Evolutionary conservation across 2,797 vertebrate genomes (phyloP).

Genomic region (Thalassophryne amazonica): DNA sequence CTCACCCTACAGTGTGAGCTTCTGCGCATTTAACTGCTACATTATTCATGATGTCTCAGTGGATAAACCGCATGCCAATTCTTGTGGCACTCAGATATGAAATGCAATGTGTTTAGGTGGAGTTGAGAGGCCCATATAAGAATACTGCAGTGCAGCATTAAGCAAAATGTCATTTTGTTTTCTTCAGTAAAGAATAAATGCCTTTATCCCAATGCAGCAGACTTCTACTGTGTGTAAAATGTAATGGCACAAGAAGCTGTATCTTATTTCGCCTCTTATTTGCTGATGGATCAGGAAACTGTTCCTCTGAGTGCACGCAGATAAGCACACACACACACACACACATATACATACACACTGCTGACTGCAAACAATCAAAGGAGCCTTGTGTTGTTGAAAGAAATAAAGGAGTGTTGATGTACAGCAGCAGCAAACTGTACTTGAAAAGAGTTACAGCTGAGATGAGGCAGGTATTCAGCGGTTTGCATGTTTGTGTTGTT

Average conservation of each 20-base stretch:
- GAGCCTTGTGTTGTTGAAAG: not conserved
- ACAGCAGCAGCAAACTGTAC: slow-evolving; percentile 2
- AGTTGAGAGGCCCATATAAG: not conserved
- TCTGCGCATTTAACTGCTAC: slow-evolving; percentile 81
- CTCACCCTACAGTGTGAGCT: slow-evolving; percentile 9
- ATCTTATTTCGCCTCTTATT: slow-evolving; percentile 52
- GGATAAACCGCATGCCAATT: slow-evolving; percentile 45
- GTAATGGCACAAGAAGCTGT: slow-evolving; percentile 27
- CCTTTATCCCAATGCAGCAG: slow-evolving; percentile 2
- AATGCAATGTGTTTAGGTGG: slow-evolving; percentile 16
- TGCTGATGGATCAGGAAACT: slow-evolving; percentile 61
- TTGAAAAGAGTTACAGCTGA: slow-evolving; percentile 4
- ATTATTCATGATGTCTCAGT: slow-evolving; percentile 81
- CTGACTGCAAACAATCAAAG: slow-evolving; percentile 40
- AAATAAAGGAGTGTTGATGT: slow-evolving; percentile 13
- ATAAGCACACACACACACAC: not conserved
- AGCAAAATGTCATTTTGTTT: not conserved
- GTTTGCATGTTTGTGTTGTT: slow-evolving; percentile 11
- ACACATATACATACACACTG: slow-evolving; percentile 1
- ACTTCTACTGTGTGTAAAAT: slow-evolving; percentile 26
- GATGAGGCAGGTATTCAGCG: slow-evolving; percentile 6
- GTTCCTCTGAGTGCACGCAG: slow-evolving; percentile 3
- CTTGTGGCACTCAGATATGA: slow-evolving; percentile 19
- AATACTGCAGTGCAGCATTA: slow-evolving; percentile 2
- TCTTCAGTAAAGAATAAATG: not conserved